Evolutionary conservation across 2,113 vertebrate genomes (phyloP).

Genomic region (Carettochelys insculpta): DNA sequence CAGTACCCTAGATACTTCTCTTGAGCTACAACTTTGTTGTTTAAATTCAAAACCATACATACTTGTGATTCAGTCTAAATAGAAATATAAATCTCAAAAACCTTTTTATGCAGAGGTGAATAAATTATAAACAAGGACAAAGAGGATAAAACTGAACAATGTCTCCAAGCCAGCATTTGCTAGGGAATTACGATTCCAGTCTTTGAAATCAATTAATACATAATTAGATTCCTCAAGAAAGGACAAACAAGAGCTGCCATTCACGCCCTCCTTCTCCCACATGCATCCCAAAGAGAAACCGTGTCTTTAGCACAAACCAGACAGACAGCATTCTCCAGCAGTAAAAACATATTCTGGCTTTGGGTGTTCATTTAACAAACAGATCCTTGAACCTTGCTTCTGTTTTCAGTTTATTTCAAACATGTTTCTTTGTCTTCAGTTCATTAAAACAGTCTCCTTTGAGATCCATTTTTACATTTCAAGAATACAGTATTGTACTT

Average conservation of each 20-base stretch:
- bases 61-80: conserved; percentile 4
- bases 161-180: conserved; percentile 67
- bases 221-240: conserved; percentile 77
- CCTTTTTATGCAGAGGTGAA: conserved; percentile 62
- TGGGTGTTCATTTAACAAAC: conserved; percentile 79
- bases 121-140: conserved; percentile 52
- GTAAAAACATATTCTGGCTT: conserved; percentile 79
- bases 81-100: background rate
- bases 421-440: conserved; percentile 73
- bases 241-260: conserved; percentile 75
- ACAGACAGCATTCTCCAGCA: conserved; percentile 76
- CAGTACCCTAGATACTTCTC: background rate
- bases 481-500: conserved; percentile 75
- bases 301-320: conserved; percentile 74
- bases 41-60: background rate
- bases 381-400: conserved; percentile 79
- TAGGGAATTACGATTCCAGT: conserved; percentile 72
- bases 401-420: conserved; percentile 75
- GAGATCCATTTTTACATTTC: conserved; percentile 76
- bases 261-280: conserved; percentile 73
- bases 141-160: conserved; percentile 64
- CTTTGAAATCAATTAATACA: conserved; percentile 78
- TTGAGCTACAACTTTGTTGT: background rate
- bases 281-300: conserved; percentile 71
- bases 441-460: conserved; percentile 77